Percentiles rank a stretch among this genome's conserved stretches.
These are phyloP conservation scores for Lithophane ornitopus DNA, from an alignment of 2,888 invertebrate species.

Conservation along the genomic window DNA sequence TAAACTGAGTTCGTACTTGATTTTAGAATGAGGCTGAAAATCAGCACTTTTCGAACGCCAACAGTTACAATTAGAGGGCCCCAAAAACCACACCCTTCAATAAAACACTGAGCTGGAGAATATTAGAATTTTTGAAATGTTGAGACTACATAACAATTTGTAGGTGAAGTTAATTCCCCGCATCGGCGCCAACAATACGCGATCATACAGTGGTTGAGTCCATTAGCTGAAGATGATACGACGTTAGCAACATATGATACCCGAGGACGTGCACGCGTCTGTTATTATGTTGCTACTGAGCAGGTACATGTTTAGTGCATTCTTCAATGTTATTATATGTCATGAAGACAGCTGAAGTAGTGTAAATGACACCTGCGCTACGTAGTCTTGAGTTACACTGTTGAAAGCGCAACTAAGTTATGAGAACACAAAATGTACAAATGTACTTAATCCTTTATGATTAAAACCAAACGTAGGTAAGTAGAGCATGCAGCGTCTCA, in stretches of 20 bases:
- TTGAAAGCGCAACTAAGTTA: not conserved
- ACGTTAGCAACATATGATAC: slow-evolving; percentile 44
- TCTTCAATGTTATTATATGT: slow-evolving; percentile 11
- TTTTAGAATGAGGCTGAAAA: not conserved
- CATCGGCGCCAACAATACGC: slow-evolving; percentile 26
- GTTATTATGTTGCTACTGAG: not conserved
- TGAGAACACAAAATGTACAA: not conserved
- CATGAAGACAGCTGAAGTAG: no score
- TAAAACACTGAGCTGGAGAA: not conserved
- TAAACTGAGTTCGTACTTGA: no score
- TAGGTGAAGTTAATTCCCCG: not conserved
- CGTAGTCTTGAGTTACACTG: not conserved
- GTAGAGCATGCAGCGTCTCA: no score
- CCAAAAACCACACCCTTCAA: not conserved
- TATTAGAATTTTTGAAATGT: not conserved
- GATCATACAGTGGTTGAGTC: not conserved
- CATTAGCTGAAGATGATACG: slow-evolving; percentile 47
- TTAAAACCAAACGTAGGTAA: not conserved
- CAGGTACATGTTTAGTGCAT: slow-evolving; percentile 3
- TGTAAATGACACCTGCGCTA: not conserved
- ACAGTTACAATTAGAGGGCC: not conserved
- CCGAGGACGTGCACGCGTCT: slow-evolving; percentile 23
- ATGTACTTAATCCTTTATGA: not conserved
- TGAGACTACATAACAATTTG: not conserved
- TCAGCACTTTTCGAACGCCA: not conserved